Evolutionary conservation across 2,888 invertebrate species (phyloP), one percentile per base, ranked within the genome.

Genomic region (Agriotes lineatus): DNA sequence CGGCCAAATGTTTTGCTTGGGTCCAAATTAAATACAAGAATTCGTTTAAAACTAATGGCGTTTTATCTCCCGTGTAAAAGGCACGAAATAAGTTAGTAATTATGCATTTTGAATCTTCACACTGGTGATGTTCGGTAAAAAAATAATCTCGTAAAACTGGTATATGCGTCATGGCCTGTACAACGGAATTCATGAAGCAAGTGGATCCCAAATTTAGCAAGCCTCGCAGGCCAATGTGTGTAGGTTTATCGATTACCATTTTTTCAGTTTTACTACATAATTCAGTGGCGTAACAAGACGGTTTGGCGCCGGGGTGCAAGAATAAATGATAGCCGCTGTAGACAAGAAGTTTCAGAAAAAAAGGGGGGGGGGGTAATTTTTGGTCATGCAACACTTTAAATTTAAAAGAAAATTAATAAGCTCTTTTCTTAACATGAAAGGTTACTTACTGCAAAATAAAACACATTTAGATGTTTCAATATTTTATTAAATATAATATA

Each of bases 141-240:
- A 99, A 98, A 85, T 96, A 99, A 83, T 99, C 97, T 72, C 98
- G 88, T 61, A 99, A 86, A 37, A 98, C 86, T 0, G 98, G 97
- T 2, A 97, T 98, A 83, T 99, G 98, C 75, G 96, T 96, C 75
- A 99, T 84, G 0, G 96, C 95, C 87, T 96, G 96, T 7, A 99
- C 93, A 78, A 99, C 97, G 81, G 97, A 97, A 85, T 97, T 99
- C 96, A 99, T 97, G 83, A 97, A 99, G 85, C 99, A 99, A 2
- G 99, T 99, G 75, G 96, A 94, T 33, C 99, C 99, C 72, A 99
- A 87, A 85, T 99, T 99, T 79, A 97, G 92, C 64, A 99, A 86
- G 0, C 99, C 99, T 62, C 99, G 88, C 67, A 99, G 86, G 37
- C 99, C 96, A 71, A 96, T 93, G 30, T 94, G 93, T 62, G 95